Conservation (phyloP, 2,113 vertebrate species). For the Scomber colias region DNA sequence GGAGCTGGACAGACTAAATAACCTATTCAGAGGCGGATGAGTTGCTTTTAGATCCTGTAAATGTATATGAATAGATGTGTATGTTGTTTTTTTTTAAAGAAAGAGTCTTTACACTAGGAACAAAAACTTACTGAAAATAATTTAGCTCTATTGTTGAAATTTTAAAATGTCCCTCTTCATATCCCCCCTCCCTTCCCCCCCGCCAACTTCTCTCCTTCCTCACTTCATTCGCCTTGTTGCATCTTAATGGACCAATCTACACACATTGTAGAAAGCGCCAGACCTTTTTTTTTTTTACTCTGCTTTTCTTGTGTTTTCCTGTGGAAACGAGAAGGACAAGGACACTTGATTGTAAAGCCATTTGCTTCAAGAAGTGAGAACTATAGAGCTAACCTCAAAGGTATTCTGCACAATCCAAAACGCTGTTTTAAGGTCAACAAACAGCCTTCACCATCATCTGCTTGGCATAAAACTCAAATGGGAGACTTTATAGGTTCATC, state of each 20-base stretch:
- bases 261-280: constrained; percentile 36
- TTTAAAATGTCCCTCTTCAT: constrained; percentile 35
- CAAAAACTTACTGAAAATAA: constrained; percentile 60
- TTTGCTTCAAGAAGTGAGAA: constrained; percentile 41
- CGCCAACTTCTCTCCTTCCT: constrained; percentile 27
- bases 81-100: constrained; percentile 75
- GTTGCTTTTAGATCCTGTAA: constrained; percentile 62
- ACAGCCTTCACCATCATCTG: constrained; percentile 48
- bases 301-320: constrained; percentile 48
- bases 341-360: constrained; percentile 70
- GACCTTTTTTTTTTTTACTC: constrained; percentile 12
- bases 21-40: constrained; percentile 94
- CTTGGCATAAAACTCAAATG: constrained; percentile 36
- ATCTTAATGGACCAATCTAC: constrained; percentile 53
- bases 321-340: constrained; percentile 48
- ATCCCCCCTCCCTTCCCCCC: neutral
- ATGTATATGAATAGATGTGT: constrained; percentile 77
- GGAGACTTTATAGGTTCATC: constrained; percentile 32
- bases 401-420: constrained; percentile 46
- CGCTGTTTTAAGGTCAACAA: constrained; percentile 40
- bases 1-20: constrained; percentile 94
- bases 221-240: constrained; percentile 58
- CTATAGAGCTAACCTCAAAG: neutral
- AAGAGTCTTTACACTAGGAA: constrained; percentile 72
- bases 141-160: constrained; percentile 71